phyloP scores from a whole-genome alignment of 1,140 invertebrate species.

The Glossosoma conforme region DNA sequence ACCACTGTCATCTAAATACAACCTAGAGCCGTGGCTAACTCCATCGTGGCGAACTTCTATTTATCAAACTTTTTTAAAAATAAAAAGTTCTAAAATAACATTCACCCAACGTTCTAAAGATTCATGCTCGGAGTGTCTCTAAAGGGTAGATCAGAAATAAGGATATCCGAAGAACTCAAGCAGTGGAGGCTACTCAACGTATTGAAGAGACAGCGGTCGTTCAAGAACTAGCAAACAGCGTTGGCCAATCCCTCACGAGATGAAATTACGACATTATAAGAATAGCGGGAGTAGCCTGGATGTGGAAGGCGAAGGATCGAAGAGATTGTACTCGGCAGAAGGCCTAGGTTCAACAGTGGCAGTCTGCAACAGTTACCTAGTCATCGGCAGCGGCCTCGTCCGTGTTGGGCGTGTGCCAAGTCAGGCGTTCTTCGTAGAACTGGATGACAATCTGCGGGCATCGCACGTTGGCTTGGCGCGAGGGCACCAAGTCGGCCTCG shows the following conservation, averaged over 20 bases:
- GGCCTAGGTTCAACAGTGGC: background rate
- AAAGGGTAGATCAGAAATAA: no score
- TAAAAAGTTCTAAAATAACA: no score
- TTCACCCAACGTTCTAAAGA: no score
- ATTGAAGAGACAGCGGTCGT: no score
- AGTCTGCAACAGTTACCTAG: background rate
- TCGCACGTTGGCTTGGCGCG: slow-evolving; percentile 83
- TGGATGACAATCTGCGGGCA: slow-evolving; percentile 95
- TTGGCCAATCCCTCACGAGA: background rate
- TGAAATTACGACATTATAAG: slow-evolving; percentile 1
- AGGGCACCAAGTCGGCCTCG: slow-evolving; percentile 90
- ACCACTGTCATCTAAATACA: no score
- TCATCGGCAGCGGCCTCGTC: slow-evolving; percentile 51
- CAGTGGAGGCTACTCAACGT: no score
- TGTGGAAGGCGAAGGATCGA: background rate
- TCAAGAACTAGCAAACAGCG: background rate
- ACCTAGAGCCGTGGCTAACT: no score
- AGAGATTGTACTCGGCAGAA: background rate
- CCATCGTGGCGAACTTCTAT: no score
- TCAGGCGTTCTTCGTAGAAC: slow-evolving; percentile 93
- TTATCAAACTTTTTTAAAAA: no score
- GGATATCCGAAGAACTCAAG: no score
- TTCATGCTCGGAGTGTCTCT: no score
- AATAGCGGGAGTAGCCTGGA: background rate
- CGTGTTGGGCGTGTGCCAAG: slow-evolving; percentile 79